Conservation (phyloP, 2,888 invertebrate species). For the Clostera curtula region DNA sequence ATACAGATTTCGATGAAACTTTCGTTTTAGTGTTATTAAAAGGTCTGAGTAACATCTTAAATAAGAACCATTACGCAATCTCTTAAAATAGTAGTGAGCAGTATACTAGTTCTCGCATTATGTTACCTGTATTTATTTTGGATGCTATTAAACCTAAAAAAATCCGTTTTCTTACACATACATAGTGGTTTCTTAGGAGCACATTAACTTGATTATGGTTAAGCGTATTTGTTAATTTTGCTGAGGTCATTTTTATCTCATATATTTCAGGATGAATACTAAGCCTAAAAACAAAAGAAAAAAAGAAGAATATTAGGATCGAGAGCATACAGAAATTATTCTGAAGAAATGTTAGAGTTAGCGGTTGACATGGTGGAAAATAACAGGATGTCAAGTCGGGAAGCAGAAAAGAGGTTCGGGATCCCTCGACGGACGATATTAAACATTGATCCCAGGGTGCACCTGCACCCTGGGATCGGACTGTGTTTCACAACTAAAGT, state of each 20-base stretch:
- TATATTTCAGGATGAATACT: constrained; percentile 1
- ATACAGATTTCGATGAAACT: too few species aligned
- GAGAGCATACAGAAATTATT: constrained; percentile 5
- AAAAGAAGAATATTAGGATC: constrained; percentile 4
- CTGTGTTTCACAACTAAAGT: constrained; percentile 9
- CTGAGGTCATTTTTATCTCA: constrained; percentile 2
- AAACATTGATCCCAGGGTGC: constrained; percentile 12
- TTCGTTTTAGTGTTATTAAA: too few species aligned
- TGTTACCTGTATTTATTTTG: too few species aligned
- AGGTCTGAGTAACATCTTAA: too few species aligned
- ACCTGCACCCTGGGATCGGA: constrained; percentile 7
- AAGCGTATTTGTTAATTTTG: not conserved
- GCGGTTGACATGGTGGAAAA: constrained; percentile 9
- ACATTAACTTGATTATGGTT: not conserved
- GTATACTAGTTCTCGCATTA: too few species aligned
- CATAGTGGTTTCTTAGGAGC: not conserved
- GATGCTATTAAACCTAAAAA: too few species aligned
- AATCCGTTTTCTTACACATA: too few species aligned
- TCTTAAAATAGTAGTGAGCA: too few species aligned
- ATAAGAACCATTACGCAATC: too few species aligned
- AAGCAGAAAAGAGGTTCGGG: constrained; percentile 13
- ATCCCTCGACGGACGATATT: constrained; percentile 15
- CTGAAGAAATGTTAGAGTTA: constrained; percentile 7
- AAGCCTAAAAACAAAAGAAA: constrained; percentile 1
- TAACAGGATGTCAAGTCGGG: not conserved